These are phyloP conservation scores for Melieria picta DNA, from an alignment of 2,888 invertebrate species.

Conservation along the genomic window DNA sequence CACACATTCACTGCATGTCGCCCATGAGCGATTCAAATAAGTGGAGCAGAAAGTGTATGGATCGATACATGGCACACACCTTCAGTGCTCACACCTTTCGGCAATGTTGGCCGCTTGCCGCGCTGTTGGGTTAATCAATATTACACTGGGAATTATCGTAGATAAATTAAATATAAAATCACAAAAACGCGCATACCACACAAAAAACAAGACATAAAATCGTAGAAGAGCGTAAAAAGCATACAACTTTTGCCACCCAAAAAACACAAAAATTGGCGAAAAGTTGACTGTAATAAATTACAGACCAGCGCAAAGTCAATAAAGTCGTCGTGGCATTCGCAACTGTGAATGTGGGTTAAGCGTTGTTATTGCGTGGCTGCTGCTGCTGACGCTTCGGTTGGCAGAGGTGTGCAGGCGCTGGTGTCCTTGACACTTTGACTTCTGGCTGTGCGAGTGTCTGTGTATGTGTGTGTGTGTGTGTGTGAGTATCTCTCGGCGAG, in stretches of 20 bases:
- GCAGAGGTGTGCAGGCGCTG: no score
- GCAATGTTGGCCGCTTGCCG: neutral
- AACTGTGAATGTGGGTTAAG: no score
- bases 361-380: neutral
- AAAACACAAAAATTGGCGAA: slow-evolving; percentile 14
- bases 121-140: slow-evolving; percentile 31
- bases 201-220: neutral
- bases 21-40: no score
- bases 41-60: no score
- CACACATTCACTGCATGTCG: no score
- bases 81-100: no score
- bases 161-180: slow-evolving; percentile 19
- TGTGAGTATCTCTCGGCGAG: slow-evolving; percentile 40
- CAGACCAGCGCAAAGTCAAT: slow-evolving; percentile 44
- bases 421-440: no score
- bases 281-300: slow-evolving; percentile 22
- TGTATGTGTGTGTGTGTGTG: slow-evolving; percentile 22
- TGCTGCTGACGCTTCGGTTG: no score
- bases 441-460: neutral
- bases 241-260: slow-evolving; percentile 21
- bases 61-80: no score
- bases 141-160: slow-evolving; percentile 16
- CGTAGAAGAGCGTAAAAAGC: slow-evolving; percentile 1
- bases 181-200: neutral
- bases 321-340: no score